These are phyloP conservation scores for Gopherus evgoodei DNA, from an alignment of 2,113 vertebrate genomes.

Conservation along the genomic window DNA sequence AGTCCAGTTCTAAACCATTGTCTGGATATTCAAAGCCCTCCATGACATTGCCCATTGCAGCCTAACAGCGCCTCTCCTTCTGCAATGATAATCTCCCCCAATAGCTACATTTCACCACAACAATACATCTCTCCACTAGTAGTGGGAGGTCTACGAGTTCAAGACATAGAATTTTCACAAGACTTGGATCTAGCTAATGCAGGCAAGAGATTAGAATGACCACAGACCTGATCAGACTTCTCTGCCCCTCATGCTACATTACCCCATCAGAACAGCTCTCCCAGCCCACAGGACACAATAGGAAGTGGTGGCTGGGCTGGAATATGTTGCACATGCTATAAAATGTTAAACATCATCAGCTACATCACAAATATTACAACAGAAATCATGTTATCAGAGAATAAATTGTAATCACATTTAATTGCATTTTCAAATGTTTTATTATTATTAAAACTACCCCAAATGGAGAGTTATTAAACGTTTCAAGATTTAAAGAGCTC, in stretches of 20 bases:
- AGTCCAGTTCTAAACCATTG: not conserved
- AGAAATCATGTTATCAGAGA: slow-evolving; percentile 9
- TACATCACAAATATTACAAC: not conserved
- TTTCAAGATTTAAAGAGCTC: slow-evolving; percentile 2
- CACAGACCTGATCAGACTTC: not conserved
- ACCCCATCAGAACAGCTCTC: not conserved
- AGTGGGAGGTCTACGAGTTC: not conserved
- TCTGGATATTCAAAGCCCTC: not conserved
- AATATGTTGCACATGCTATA: not conserved
- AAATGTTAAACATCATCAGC: not conserved
- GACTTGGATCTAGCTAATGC: not conserved
- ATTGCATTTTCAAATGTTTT: slow-evolving; percentile 10
- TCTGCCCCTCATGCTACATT: not conserved
- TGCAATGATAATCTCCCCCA: not conserved
- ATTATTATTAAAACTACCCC: slow-evolving; percentile 4
- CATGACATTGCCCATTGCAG: not conserved
- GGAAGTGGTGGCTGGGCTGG: not conserved
- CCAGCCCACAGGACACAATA: not conserved
- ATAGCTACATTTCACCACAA: not conserved
- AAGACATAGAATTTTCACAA: not conserved
- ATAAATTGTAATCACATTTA: slow-evolving; percentile 1
- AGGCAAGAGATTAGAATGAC: not conserved
- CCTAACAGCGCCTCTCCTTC: not conserved
- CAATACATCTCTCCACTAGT: not conserved
- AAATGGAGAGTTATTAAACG: slow-evolving; percentile 1